Evolutionary conservation across 2,113 vertebrate genomes (phyloP).

Genomic region (Corythornis cristatus): DNA sequence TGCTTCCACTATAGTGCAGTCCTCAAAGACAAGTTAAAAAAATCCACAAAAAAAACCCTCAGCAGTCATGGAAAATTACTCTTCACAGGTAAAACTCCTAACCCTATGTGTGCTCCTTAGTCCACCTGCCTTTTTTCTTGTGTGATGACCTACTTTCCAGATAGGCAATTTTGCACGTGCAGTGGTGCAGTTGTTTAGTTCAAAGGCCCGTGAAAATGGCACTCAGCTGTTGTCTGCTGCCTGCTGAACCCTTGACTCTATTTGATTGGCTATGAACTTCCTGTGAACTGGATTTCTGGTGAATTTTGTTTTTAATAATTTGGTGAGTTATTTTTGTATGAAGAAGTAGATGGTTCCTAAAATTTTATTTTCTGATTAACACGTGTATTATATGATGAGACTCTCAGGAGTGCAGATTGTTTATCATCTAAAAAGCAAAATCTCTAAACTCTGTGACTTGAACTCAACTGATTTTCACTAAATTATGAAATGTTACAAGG

Average conservation of each 20-base stretch:
- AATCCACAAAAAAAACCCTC: fast-evolving
- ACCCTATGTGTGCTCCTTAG: fast-evolving
- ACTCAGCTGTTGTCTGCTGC: neutral
- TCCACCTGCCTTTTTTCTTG: neutral
- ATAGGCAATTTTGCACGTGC: neutral
- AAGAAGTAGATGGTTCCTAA: neutral
- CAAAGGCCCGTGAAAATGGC: neutral
- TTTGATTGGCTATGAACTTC: neutral
- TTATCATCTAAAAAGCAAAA: neutral
- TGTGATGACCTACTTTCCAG: neutral
- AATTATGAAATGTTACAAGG: neutral
- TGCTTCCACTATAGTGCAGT: neutral
- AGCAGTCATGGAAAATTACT: neutral
- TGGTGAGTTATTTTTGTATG: neutral
- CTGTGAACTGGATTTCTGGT: neutral
- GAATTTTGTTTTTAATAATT: neutral
- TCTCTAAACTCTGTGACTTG: neutral
- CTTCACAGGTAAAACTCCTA: neutral
- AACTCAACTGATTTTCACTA: neutral
- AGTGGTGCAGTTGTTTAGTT: neutral
- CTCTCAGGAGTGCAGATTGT: neutral
- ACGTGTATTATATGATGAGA: neutral
- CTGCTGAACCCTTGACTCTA: neutral
- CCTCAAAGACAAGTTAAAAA: neutral
- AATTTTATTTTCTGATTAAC: neutral